Evolutionary conservation across 2,113 vertebrate species (phyloP).

Genomic region (Coracopsis vasa): DNA sequence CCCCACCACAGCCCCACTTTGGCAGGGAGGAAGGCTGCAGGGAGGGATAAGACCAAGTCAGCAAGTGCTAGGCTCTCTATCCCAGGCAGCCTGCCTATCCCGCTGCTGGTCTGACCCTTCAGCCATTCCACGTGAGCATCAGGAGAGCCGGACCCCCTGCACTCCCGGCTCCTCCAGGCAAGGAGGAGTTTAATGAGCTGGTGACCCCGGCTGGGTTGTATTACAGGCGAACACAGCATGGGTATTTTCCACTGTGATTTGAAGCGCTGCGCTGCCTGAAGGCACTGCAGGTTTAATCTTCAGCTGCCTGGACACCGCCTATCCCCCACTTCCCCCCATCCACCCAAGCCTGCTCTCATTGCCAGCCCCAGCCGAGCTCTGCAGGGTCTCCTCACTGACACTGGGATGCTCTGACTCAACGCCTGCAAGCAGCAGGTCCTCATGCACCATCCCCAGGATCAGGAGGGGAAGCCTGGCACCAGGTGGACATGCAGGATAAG

Average conservation of each 20-base stretch:
- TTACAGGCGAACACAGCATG: not conserved
- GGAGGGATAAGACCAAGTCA: not conserved
- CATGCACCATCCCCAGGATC: rapidly evolving
- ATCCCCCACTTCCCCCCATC: rapidly evolving
- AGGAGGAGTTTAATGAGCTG: not conserved
- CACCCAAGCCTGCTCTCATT: rapidly evolving
- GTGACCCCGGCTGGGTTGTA: not conserved
- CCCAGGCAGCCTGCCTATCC: rapidly evolving
- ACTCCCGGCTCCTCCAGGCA: not conserved
- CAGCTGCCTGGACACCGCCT: not conserved
- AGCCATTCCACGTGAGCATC: rapidly evolving
- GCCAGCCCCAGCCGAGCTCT: not conserved
- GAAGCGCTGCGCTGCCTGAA: not conserved
- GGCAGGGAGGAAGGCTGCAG: not conserved
- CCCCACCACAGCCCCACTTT: not conserved
- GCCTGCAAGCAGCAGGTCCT: rapidly evolving
- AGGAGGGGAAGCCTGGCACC: not conserved
- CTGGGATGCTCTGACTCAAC: not conserved
- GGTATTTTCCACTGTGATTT: not conserved
- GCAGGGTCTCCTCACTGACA: not conserved
- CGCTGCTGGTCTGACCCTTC: not conserved
- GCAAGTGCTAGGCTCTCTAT: rapidly evolving
- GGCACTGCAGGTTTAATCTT: not conserved
- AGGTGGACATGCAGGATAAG: not conserved
- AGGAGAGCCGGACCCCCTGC: not conserved